These are phyloP conservation scores for Nephrotoma guestfalica DNA, from an alignment of 2,888 invertebrate species.

Conservation along the genomic window DNA sequence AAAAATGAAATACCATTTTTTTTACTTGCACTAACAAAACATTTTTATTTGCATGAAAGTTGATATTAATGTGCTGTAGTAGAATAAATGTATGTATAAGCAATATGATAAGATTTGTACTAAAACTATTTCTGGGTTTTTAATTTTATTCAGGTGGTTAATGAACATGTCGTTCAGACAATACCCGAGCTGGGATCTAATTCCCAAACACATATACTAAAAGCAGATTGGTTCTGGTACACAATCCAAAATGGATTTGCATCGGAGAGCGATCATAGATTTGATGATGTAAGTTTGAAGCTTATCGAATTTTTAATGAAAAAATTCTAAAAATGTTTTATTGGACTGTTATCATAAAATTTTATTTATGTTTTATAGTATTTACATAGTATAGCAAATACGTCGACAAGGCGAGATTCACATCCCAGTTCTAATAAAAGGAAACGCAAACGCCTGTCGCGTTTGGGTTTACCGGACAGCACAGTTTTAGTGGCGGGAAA, in stretches of 20 bases:
- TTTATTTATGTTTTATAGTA: constrained; percentile 18
- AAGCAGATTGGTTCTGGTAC: constrained; percentile 97
- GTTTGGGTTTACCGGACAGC: constrained; percentile 27
- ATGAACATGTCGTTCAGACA: constrained; percentile 57
- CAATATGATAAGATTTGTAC: background rate
- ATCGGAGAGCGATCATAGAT: constrained; percentile 78
- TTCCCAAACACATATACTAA: constrained; percentile 56
- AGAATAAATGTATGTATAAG: background rate
- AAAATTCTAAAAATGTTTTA: background rate
- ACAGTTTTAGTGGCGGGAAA: constrained; percentile 40
- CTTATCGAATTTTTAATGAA: background rate
- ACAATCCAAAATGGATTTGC: constrained; percentile 93
- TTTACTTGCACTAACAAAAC: background rate
- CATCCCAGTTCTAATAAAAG: constrained; percentile 42
- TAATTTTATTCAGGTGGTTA: constrained; percentile 52
- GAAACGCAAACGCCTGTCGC: constrained; percentile 64
- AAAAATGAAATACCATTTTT: background rate
- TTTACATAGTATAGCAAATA: constrained; percentile 31
- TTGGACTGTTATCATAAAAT: background rate
- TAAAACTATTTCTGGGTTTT: background rate
- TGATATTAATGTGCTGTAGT: background rate
- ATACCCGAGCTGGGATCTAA: constrained; percentile 54
- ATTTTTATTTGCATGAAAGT: background rate
- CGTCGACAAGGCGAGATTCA: constrained; percentile 38
- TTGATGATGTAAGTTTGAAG: constrained; percentile 57